These are phyloP conservation scores for Abrostola triplasia DNA, from an alignment of 2,888 invertebrate genomes.

Conservation along the genomic window DNA sequence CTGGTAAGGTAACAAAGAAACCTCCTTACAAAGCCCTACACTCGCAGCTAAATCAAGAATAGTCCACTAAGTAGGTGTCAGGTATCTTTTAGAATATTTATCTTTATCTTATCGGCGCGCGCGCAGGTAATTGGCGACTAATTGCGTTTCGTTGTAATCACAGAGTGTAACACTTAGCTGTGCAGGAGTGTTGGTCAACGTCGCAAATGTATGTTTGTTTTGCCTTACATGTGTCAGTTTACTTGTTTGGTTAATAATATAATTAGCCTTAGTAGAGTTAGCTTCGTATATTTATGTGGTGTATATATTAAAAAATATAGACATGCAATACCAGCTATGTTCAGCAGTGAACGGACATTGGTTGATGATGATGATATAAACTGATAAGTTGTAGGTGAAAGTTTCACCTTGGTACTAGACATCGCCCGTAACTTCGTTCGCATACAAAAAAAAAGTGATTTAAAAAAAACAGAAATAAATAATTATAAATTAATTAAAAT, in stretches of 20 bases:
- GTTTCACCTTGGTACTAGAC: too few relatives aligned
- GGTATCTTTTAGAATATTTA: slow-evolving; percentile 78
- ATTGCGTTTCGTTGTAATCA: slow-evolving; percentile 85
- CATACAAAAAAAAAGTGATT: too few relatives aligned
- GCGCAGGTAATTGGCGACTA: slow-evolving; percentile 79
- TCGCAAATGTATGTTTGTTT: slow-evolving; percentile 58
- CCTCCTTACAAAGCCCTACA: slow-evolving; percentile 5
- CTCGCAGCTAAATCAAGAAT: slow-evolving; percentile 45
- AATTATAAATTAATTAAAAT: too few relatives aligned
- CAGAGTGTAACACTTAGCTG: slow-evolving; percentile 68
- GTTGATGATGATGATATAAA: too few relatives aligned
- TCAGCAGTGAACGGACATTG: too few relatives aligned
- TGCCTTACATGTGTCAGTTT: slow-evolving; percentile 49
- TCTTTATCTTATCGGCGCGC: slow-evolving; percentile 77
- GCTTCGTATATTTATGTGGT: neutral
- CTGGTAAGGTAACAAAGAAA: neutral
- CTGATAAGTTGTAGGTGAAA: too few relatives aligned
- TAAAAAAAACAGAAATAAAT: too few relatives aligned
- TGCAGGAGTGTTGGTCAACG: slow-evolving; percentile 51
- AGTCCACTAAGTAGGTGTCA: slow-evolving; percentile 73
- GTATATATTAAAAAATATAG: neutral
- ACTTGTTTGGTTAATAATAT: slow-evolving; percentile 24
- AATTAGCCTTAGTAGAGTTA: slow-evolving; percentile 8
- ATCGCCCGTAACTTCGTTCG: too few relatives aligned
- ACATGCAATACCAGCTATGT: too few relatives aligned